Evolutionary conservation across 2,797 vertebrate genomes (phyloP), one percentile per base, ranked within the genome.

Genomic region (Notolepis coatsorum): DNA sequence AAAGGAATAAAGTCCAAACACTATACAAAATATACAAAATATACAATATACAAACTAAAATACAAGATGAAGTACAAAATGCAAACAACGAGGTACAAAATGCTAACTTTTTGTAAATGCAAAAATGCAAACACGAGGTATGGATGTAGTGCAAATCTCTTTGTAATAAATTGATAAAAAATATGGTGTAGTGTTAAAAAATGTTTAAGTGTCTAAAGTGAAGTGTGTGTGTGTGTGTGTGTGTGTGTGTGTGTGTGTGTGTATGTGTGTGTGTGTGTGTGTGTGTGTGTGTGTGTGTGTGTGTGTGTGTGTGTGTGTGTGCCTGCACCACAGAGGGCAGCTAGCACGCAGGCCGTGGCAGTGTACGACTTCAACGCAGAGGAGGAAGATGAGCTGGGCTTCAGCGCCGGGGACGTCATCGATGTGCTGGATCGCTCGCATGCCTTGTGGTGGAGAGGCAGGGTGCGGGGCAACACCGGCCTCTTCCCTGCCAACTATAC

Each of bases 401-500:
- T 99, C 80, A 73, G 38, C 27, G 80, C 63, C 0, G 95, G 95
- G 0, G 97, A 98, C 37, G 48, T 97, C 74, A 84, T 99, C 2
- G 97, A 99, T 24, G 95, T 99, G 37, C 45, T 98, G 73, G 96
- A 99, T 70, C 91, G 60, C 71, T 93, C 96, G 0, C 93, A 98
- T 63, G 50, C 85, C 0, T 93, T 92, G 0, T 99, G 97, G 97
- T 99, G 96, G 96, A 94, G 66, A 10, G 97, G 97, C 25, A 88
- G 87, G 9, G 91, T 97, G 70, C 89, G 86, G 21, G 94, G 94
- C 23, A 90, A 77, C 1, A 79, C 82, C 1, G 97, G 97, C 49
- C 93, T 99, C 68, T 98, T 99, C 77, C 97, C 97, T 2, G 84
- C 95, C 50, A 99, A 98, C 88, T 98, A 98, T 0, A 96, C 95